Evolutionary conservation across 2,113 vertebrate species (phyloP), one percentile per base, ranked within the genome.

Genomic region (Boulengeromyrus knoepffleri): DNA sequence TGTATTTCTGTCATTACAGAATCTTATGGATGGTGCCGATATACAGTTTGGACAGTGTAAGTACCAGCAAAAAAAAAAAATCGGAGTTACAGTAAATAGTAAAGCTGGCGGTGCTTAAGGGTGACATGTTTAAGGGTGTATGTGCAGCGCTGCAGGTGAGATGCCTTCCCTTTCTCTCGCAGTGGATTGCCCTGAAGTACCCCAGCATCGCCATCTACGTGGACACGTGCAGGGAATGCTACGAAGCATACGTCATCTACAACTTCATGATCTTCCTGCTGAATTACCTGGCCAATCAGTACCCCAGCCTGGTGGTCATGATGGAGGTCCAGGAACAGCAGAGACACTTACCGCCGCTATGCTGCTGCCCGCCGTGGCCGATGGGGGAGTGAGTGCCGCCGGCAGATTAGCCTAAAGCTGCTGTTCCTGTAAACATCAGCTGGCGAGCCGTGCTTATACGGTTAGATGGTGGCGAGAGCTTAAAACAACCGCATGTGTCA

Each of bases 21-120:
- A 99, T 99, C 94, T 96, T 99, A 90, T 99, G 98, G 98, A 99
- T 99, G 98, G 99, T 99, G 90, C 99, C 99, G 15, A 99, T 99
- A 94, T 99, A 99, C 96, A 99, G 98, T 93, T 96, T 99, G 94
- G 98, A 99, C 94, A 99, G 98, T 93, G 98, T 99, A 95, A 99
- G 98, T 98, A 88, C 90, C 89, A 94, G 91, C 87, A 50, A 45
- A 66, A 83, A 21, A 19, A 45, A 49, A 85, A 24, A 31, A 19
- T 27, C 49, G 21, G 87, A 39, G 3, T 36, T 77, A 36, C 70
- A 39, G 3, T 56, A 85, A 46, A 66, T 42, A 85, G 2, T 39
- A 39, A 77, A 39, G 13, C 36, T 77, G 27, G 70, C n/a, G n/a
- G 8, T 74, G 66, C 1, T 27, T 70, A 0, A 10, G 27, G 12